phyloP scores from a whole-genome alignment of 2,888 invertebrate species.

The Biston betularia region DNA sequence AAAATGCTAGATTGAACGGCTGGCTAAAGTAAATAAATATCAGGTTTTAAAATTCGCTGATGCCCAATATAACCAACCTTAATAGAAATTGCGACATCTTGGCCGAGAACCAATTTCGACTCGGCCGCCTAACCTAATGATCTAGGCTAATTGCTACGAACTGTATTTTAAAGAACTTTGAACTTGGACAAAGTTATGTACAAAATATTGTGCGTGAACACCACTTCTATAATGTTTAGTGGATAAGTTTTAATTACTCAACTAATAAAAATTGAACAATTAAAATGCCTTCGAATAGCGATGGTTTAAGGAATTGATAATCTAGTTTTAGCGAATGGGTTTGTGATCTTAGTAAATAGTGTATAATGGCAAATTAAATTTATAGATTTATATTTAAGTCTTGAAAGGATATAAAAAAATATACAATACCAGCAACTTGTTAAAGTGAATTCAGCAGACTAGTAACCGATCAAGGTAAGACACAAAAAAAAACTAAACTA shows the following conservation, averaged over 20 bases:
- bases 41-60: no score
- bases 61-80: no score
- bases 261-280: conserved; percentile 25
- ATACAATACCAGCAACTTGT: not conserved
- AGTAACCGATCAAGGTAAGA: no score
- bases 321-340: conserved; percentile 75
- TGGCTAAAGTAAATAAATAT: no score
- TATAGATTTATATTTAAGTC: conserved; percentile 1
- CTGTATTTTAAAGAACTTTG: not conserved
- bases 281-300: conserved; percentile 53
- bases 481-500: no score
- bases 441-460: no score
- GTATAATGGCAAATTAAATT: not conserved
- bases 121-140: no score
- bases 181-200: not conserved
- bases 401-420: not conserved
- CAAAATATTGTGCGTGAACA: conserved; percentile 10
- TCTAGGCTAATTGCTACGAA: not conserved
- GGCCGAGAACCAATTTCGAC: no score
- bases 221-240: conserved; percentile 1
- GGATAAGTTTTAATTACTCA: not conserved
- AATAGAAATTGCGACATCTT: no score
- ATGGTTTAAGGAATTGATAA: conserved; percentile 75
- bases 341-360: conserved; percentile 73
- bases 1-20: no score